phyloP scores from a whole-genome alignment of 1,140 invertebrate species.

The Ceratoteleas bidentatus region DNA sequence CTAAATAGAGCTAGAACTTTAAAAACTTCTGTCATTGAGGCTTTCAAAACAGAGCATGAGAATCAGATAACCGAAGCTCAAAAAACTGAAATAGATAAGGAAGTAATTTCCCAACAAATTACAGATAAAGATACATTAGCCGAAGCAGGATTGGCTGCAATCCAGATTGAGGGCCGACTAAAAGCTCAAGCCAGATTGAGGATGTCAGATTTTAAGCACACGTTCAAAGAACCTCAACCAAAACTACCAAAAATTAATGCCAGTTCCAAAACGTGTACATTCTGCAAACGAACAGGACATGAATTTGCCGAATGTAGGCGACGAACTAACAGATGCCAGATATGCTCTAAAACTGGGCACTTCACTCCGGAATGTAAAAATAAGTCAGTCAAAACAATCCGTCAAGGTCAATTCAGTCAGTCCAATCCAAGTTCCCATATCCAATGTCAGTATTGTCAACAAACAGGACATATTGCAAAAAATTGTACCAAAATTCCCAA shows the following conservation, averaged over 20 bases:
- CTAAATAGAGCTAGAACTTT: conserved; percentile 4
- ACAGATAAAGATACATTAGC: neutral
- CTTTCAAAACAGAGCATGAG: conserved; percentile 14
- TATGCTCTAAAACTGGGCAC: conserved; percentile 13
- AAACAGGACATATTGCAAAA: conserved; percentile 18
- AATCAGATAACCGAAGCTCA: too few relatives aligned
- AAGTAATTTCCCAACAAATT: neutral
- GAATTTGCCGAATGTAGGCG: conserved; percentile 4
- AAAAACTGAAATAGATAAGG: neutral
- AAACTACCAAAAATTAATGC: neutral
- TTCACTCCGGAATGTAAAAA: conserved; percentile 3
- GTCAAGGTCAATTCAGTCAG: too few relatives aligned
- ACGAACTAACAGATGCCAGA: neutral
- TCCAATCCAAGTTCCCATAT: too few relatives aligned
- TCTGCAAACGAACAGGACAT: conserved; percentile 10
- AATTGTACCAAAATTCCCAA: neutral
- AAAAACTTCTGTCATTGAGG: conserved; percentile 5
- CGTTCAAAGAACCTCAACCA: neutral
- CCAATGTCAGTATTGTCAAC: conserved; percentile 12
- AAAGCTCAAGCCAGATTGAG: conserved; percentile 11
- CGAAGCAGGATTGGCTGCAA: conserved; percentile 3
- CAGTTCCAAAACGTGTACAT: neutral
- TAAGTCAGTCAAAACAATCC: neutral
- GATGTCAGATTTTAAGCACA: too few relatives aligned
- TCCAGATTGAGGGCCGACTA: conserved; percentile 1